phyloP scores from a whole-genome alignment of 2,797 vertebrate genomes.

The Sarcophilus harrisii region DNA sequence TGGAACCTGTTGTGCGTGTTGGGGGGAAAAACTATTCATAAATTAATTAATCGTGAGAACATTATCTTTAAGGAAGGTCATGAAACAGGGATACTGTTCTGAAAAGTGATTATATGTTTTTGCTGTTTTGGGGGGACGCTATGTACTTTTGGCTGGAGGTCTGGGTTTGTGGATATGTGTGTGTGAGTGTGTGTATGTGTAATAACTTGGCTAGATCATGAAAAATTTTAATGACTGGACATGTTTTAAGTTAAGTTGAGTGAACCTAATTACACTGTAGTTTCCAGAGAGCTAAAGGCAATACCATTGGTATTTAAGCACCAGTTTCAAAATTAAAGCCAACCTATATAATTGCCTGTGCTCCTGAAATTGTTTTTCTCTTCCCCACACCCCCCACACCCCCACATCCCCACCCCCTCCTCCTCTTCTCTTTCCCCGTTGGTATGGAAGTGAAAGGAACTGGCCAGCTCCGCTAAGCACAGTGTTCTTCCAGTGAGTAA shows the following conservation, averaged over 20 bases:
- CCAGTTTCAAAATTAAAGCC: conserved; percentile 32
- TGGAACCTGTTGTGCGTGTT: conserved; percentile 87
- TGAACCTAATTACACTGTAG: conserved; percentile 68
- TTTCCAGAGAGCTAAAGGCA: conserved; percentile 71
- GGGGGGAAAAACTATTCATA: conserved; percentile 68
- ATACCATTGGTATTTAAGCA: conserved; percentile 28
- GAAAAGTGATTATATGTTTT: conserved; percentile 55
- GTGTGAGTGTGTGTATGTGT: background rate
- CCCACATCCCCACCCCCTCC: background rate
- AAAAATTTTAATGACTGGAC: conserved; percentile 77
- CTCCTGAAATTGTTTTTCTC: conserved; percentile 67
- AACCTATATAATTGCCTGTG: conserved; percentile 74
- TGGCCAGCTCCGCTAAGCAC: conserved; percentile 61
- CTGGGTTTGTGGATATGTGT: conserved; percentile 8
- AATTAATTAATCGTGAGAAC: conserved; percentile 78
- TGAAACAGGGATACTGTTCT: background rate
- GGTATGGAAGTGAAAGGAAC: conserved; percentile 66
- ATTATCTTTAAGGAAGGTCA: conserved; percentile 76
- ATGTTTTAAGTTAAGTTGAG: conserved; percentile 75
- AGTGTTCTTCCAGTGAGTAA: conserved; percentile 64
- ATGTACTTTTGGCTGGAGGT: conserved; percentile 73
- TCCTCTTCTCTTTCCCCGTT: background rate
- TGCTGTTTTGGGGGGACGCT: conserved; percentile 63
- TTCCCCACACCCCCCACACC: background rate
- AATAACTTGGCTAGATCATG: conserved; percentile 71